Evolutionary conservation across 30 jellyfish, hydroid and myxozoan species (phyloP).

Genomic region (Chironex yamaguchii): DNA sequence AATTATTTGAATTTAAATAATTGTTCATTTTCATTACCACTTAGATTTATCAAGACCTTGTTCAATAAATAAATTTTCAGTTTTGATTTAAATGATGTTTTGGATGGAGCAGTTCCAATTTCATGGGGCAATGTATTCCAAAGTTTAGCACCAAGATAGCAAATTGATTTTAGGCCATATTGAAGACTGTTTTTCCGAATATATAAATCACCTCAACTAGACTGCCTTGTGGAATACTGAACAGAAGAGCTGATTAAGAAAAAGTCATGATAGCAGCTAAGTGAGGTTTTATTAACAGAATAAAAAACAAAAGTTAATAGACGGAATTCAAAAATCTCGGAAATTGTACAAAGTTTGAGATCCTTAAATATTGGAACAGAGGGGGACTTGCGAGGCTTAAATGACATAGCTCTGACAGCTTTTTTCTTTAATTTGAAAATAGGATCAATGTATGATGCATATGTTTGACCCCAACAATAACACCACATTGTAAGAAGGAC

Average conservation of each 20-base stretch:
- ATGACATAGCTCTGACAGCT: slow-evolving; percentile 62
- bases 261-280: slow-evolving; percentile 19
- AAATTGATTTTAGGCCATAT: slow-evolving; percentile 22
- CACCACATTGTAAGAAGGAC: slow-evolving; percentile 41
- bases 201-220: no score
- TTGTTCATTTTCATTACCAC: no score
- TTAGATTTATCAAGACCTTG: no score
- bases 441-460: slow-evolving; percentile 66
- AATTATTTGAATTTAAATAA: no score
- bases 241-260: slow-evolving; percentile 17
- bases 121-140: slow-evolving; percentile 59
- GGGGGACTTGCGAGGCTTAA: slow-evolving; percentile 18
- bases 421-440: slow-evolving; percentile 48
- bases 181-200: background rate
- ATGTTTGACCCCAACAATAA: slow-evolving; percentile 69
- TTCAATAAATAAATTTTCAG: slow-evolving; percentile 46
- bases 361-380: slow-evolving; percentile 40
- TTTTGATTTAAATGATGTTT: slow-evolving; percentile 19
- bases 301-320: slow-evolving; percentile 25
- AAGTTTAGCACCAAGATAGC: slow-evolving; percentile 45
- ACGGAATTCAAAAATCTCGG: slow-evolving; percentile 24
- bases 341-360: slow-evolving; percentile 18
- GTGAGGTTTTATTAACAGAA: slow-evolving; percentile 35
- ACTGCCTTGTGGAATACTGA: no score
- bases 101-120: slow-evolving; percentile 44